These are phyloP conservation scores for Amphipyra berbera DNA, from an alignment of 2,888 invertebrate genomes.

Conservation along the genomic window DNA sequence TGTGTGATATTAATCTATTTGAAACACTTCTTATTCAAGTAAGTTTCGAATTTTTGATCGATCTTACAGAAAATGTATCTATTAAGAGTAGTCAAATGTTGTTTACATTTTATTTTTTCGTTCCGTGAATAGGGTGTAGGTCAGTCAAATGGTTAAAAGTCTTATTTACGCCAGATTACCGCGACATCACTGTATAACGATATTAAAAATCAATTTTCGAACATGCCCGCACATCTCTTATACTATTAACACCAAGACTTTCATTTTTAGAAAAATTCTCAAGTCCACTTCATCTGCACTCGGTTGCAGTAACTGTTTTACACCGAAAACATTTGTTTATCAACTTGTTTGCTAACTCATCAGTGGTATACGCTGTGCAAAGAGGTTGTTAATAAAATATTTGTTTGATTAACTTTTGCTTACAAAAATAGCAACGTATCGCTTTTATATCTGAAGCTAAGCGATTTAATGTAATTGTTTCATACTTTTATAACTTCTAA, in stretches of 20 bases:
- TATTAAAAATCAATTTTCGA: slow-evolving; percentile 18
- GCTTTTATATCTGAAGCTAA: slow-evolving; percentile 26
- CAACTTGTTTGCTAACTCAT: slow-evolving; percentile 6
- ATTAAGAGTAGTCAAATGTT: no score
- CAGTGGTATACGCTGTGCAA: slow-evolving; percentile 26
- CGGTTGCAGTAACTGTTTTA: slow-evolving; percentile 21
- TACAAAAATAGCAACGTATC: slow-evolving; percentile 47
- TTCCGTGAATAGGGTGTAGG: no score
- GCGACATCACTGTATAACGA: slow-evolving; percentile 1
- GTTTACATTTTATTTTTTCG: no score
- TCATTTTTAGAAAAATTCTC: slow-evolving; percentile 22
- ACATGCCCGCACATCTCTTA: slow-evolving; percentile 30
- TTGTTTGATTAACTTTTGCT: slow-evolving; percentile 12
- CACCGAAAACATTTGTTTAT: slow-evolving; percentile 22
- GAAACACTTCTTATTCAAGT: no score
- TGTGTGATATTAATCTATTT: no score
- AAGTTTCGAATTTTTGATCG: no score
- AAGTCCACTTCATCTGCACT: slow-evolving; percentile 29
- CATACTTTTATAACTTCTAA: slow-evolving; percentile 4
- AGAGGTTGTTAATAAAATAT: slow-evolving; percentile 32
- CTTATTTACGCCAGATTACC: neutral
- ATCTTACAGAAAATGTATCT: no score
- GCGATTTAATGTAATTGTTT: neutral
- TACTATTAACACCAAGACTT: slow-evolving; percentile 45
- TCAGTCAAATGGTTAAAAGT: no score